Conservation (phyloP, 2,797 vertebrate species). For the Etheostoma perlongum region DNA sequence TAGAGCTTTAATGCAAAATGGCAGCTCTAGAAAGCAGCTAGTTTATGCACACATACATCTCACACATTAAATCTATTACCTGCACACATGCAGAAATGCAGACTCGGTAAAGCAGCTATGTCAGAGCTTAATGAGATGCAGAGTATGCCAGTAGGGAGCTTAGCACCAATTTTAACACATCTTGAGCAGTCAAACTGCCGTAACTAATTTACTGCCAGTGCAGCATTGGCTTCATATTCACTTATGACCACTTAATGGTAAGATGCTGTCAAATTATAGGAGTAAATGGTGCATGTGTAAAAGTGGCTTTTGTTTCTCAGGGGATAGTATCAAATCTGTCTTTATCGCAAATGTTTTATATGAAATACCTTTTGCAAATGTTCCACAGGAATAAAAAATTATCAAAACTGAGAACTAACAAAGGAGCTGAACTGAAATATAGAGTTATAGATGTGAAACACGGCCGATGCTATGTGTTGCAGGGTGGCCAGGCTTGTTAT, state of each 20-base stretch:
- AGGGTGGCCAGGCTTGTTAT: background rate
- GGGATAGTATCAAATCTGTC: background rate
- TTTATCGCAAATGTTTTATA: background rate
- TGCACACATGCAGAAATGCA: background rate
- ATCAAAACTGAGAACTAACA: background rate
- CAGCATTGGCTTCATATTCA: conserved; percentile 23
- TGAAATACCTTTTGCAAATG: background rate
- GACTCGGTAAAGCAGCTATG: background rate
- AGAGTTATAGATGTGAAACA: background rate
- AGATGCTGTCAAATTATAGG: conserved; percentile 24
- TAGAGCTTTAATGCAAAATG: background rate
- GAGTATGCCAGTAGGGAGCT: background rate
- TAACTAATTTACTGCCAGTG: conserved; percentile 36
- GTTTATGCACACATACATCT: background rate
- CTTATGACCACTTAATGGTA: conserved; percentile 11
- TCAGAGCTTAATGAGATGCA: conserved; percentile 1
- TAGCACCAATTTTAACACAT: conserved; percentile 15
- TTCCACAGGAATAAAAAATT: background rate
- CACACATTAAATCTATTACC: background rate
- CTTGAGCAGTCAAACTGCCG: conserved; percentile 41
- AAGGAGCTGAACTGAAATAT: background rate
- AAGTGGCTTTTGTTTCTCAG: conserved; percentile 16
- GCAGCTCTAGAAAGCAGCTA: background rate
- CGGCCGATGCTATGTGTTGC: background rate
- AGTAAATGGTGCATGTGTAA: conserved; percentile 24